phyloP scores from a whole-genome alignment of 2,797 vertebrate genomes.

The Anolis apletophallus region DNA sequence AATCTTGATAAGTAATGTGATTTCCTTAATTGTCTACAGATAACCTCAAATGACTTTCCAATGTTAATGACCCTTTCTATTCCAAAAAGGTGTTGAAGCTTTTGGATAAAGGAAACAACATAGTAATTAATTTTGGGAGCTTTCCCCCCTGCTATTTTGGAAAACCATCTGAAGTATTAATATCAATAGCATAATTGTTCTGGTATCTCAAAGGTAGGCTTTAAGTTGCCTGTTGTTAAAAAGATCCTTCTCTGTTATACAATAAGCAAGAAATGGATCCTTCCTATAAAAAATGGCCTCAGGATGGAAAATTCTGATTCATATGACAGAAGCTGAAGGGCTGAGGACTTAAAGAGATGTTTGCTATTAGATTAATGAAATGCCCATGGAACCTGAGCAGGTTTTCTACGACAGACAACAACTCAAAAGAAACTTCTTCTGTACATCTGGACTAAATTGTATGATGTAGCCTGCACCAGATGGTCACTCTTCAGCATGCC shows the following conservation, averaged over 20 bases:
- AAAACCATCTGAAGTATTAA: conserved; percentile 31
- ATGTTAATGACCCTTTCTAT: neutral
- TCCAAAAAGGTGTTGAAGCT: neutral
- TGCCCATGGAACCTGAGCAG: conserved; percentile 49
- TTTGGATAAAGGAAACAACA: neutral
- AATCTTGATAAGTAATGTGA: neutral
- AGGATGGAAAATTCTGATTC: conserved; percentile 22
- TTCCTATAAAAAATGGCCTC: conserved; percentile 8
- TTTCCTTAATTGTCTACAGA: neutral
- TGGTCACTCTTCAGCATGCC: conserved; percentile 35
- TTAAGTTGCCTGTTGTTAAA: conserved; percentile 27
- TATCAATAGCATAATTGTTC: conserved; percentile 2
- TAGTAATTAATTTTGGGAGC: conserved; percentile 11
- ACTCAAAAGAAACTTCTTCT: conserved; percentile 37
- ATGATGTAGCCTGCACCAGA: conserved; percentile 47
- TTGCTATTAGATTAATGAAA: conserved; percentile 35
- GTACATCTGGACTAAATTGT: conserved; percentile 51
- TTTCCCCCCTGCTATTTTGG: conserved; percentile 20
- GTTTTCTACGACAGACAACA: conserved; percentile 50
- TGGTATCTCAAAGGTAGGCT: neutral
- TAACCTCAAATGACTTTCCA: neutral
- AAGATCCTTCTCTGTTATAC: neutral
- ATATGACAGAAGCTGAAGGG: conserved; percentile 9
- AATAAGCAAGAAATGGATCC: neutral
- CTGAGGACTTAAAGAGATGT: conserved; percentile 46